Base-by-base conservation (phyloP, 2,797 vertebrate genomes). In the Rhincodon typus region DNA sequence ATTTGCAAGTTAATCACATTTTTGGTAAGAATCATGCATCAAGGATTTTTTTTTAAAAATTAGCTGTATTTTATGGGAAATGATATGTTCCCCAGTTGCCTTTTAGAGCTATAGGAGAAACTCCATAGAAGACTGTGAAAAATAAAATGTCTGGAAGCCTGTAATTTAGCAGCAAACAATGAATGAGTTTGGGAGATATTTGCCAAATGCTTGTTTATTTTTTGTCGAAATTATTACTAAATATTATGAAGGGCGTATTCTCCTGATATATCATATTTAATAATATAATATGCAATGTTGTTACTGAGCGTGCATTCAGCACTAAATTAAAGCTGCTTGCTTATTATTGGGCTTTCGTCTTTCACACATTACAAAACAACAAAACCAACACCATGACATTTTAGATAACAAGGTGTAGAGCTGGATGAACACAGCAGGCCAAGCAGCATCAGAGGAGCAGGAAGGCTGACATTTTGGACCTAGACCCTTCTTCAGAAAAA, bases 1-100 rank as follows among this genome's bases (percentile, higher is more conserved):
- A 53, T 27, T 94, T 70, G 72, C 93, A 72, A 94, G 69, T 72
- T 77, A 77, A 93, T 67, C 42, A 74, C 53, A 46, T 95, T 95
- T 93, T 93, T 93, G 38, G 27, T 77, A 77, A 50, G 69, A 95
- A 53, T 72, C 70, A 50, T 72, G 70, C 94, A 34, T 42, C 42
- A 94, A 46, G 1, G 69, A 3, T 34, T 53, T 50, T n/a, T 94
- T 94, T 77, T 15, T 34, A n/a, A 57, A 57, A 57, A 77, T 46
- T 53, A 4, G 34, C 27, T 77, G 13, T 1, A 1, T 95, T 30
- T 77, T 70, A 95, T 53, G 70, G 17, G 70, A 77, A 53, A 50
- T 77, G 27, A 94, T 4, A 74, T 53, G 74, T 74, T 94, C 46
- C 27, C 94, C 69, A 72, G 70, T 30, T 53, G 27, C 69, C 27